Evolutionary conservation across 2,797 vertebrate species (phyloP).

Genomic region (Onychomys leucogaster): DNA sequence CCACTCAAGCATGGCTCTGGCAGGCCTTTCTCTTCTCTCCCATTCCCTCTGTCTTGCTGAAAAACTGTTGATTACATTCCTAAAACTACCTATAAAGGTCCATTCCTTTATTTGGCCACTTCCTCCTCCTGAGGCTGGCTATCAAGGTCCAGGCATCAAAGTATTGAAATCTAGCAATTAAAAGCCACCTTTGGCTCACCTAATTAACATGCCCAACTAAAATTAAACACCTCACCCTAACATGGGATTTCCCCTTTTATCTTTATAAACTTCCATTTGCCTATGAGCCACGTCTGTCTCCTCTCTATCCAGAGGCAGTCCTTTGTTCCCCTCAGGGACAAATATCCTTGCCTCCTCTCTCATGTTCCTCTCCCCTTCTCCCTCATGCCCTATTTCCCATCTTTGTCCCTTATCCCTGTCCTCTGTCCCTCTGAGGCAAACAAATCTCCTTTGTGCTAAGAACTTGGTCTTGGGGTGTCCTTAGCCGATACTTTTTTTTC

Average conservation of each 20-base stretch:
- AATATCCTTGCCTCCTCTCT: background rate
- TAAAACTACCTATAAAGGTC: background rate
- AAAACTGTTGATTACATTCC: background rate
- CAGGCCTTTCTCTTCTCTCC: background rate
- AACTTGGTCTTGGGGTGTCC: background rate
- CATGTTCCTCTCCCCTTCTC: background rate
- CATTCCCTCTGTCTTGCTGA: background rate
- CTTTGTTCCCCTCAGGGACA: background rate
- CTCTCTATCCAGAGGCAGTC: background rate
- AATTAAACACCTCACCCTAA: background rate
- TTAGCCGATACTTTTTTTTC: background rate
- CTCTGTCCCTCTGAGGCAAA: background rate
- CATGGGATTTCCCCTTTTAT: background rate
- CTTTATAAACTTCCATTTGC: background rate
- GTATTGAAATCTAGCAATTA: background rate
- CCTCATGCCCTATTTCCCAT: background rate
- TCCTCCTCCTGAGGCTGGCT: background rate
- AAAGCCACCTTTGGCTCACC: background rate
- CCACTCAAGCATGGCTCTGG: background rate
- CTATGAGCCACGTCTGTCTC: background rate
- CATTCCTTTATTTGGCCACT: background rate
- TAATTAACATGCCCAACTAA: background rate
- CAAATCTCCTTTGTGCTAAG: background rate
- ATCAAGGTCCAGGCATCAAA: background rate
- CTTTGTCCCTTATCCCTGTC: background rate